Evolutionary conservation across 1,140 invertebrate genomes (phyloP), one percentile per base, ranked within the genome.

Genomic region (Harlomillsia oculata): DNA sequence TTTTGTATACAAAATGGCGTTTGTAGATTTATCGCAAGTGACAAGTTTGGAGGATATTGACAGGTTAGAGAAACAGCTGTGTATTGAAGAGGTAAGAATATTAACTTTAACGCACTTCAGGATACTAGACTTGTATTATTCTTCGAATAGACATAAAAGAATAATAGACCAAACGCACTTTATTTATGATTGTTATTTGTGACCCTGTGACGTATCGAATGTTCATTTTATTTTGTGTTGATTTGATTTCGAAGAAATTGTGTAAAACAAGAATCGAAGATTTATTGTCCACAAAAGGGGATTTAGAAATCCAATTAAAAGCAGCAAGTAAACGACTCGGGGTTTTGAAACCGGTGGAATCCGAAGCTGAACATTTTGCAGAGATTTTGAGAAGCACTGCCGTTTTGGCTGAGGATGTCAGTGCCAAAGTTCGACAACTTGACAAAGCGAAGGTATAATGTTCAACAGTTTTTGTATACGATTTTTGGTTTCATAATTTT

Each of bases 371-470:
- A 61, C 81, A 86, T 62, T 74, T 92, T n/a, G 76, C 80, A n/a
- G 77, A 78, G 51, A 87, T 88, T 76, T 88, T 93, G 37, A 76
- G 81, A n/a, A 83, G 83, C 67, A 95, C 94, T 2, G 89, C 92
- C 37, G 78, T 81, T 28, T 74, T 97, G 45, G 92, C 93, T 3
- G 86, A 92, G 68, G 91, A 91, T 74, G 92, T 97, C 18, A 96
- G 91, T 69, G 85, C 86, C 26, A 97, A 97, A 85, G 94, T 99
- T 11, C 79, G 92, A 41, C 84, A 90, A 56, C 72, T 99, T 21
- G 96, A 99, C 76, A 74, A 88, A 43, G 92, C 92, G 1, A 87
- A 96, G 70, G 89, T 93, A 78, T 73, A 75, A 72, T 60, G 39
- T 50, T 21, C n/a, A n/a, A n/a, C n/a, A n/a, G n/a, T n/a, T n/a